Evolutionary conservation across 2,888 invertebrate species (phyloP), one percentile per base, ranked within the genome.

Genomic region (Tanypteryx hageni): DNA sequence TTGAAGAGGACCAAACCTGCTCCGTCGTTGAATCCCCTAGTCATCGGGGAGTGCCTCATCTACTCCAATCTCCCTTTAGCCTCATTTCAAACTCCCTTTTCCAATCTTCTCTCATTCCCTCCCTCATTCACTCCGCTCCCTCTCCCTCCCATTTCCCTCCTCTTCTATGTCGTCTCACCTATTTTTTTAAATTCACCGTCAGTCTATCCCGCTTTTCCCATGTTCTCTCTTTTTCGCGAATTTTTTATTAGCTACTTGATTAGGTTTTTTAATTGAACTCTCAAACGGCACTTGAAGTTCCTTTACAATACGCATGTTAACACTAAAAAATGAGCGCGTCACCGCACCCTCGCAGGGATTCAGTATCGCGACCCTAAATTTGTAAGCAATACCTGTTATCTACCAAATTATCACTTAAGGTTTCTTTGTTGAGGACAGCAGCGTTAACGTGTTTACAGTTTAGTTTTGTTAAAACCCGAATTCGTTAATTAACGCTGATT

Each of bases 1-100:
- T 61, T 86, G 86, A 86, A 86, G 59, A 27, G 31, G 86, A 86
- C 86, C 86, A 31, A 61, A 61, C 86, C 58, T 31, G 9, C 61
- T 61, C 61, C 86, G 61, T 61, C 86, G 86, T 59, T 59, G 59
- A 59, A 59, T 86, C 86, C 86, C 61, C 61, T 57, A 86, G 61
- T 61, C 61, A 61, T 27, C 9, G 57, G 58, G 85, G 56, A 61
- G 61, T 14, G 85, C 85, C 85, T 59, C 85, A 85, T 59, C 85
- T 59, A 61, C 61, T 86, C 82, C 31, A 82, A 44, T 82, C 82
- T 82, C 86, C 27, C 83, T 44, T 59, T 59, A 59, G 27, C 58
- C 85, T 85, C 85, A 85, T 85, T 85, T 27, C 22, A 58, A 85
- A 59, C 57, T 22, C 0, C 31, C 82, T 44, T 82, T 44, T 31